Conservation (phyloP, 2,888 invertebrate genomes). For the Serrognathus titanus region DNA sequence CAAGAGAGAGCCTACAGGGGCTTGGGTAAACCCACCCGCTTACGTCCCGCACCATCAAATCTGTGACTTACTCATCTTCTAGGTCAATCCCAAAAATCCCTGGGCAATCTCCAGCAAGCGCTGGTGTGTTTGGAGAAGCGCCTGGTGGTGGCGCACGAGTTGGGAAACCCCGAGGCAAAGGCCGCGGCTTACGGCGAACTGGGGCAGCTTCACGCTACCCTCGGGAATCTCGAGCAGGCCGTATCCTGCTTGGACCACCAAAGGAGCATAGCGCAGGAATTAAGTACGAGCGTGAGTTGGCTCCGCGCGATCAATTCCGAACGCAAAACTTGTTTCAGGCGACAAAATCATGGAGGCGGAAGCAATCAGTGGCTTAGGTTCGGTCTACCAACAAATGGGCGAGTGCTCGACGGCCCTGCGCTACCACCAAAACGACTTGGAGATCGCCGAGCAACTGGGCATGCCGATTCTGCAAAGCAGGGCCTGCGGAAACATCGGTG, state of each 20-base stretch:
- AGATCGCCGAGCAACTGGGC: conserved; percentile 74
- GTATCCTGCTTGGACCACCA: conserved; percentile 92
- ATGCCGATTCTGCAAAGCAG: conserved; percentile 70
- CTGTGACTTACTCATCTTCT: not conserved
- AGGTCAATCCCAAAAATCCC: conserved; percentile 55
- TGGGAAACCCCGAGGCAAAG: conserved; percentile 81
- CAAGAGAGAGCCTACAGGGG: conserved; percentile 90
- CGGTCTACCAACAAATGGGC: conserved; percentile 85
- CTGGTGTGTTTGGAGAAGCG: conserved; percentile 92
- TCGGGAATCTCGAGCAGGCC: conserved; percentile 86
- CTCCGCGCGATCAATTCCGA: no score
- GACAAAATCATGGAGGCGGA: conserved; percentile 87
- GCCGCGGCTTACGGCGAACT: conserved; percentile 93
- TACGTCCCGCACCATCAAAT: not conserved
- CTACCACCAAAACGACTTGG: conserved; percentile 79
- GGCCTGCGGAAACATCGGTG: conserved; percentile 67
- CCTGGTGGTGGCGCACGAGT: conserved; percentile 87
- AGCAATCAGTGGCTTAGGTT: conserved; percentile 85
- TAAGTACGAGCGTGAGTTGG: conserved; percentile 50
- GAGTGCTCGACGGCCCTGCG: conserved; percentile 78
- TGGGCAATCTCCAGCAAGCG: conserved; percentile 89
- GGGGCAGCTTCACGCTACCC: conserved; percentile 69
- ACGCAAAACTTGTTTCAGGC: conserved; percentile 52
- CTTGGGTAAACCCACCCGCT: conserved; percentile 45
- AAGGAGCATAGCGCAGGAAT: conserved; percentile 68